Evolutionary conservation across 2,888 invertebrate species (phyloP).

Genomic region (Latrodectus elegans): DNA sequence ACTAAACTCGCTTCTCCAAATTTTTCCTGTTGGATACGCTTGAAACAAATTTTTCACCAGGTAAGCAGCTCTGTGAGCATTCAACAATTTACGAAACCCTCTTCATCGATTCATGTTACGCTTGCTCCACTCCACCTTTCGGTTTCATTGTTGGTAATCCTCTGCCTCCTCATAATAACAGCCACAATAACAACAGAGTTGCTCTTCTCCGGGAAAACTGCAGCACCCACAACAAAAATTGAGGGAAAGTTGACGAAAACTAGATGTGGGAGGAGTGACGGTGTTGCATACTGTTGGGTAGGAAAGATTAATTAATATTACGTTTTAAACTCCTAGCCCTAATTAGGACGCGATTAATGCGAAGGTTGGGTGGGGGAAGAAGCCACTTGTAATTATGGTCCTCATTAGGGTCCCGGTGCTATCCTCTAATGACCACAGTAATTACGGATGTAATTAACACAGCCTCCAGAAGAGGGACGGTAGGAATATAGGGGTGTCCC

Average conservation of each 20-base stretch:
- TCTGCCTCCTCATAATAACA: background rate
- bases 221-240: slow-evolving; percentile 19
- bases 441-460: slow-evolving; percentile 70
- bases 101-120: too few species aligned
- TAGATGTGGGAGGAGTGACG: background rate
- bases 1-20: too few species aligned
- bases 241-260: slow-evolving; percentile 53
- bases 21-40: too few species aligned
- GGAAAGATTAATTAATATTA: slow-evolving; percentile 69
- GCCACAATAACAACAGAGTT: background rate
- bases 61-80: too few species aligned
- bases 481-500: slow-evolving; percentile 8
- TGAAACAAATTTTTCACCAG: too few species aligned
- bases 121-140: background rate
- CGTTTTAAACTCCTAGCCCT: slow-evolving; percentile 68
- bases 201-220: background rate
- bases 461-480: slow-evolving; percentile 17
- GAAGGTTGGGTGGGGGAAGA: slow-evolving; percentile 29
- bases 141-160: background rate
- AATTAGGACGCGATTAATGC: slow-evolving; percentile 69
- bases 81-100: too few species aligned
- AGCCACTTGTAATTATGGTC: slow-evolving; percentile 69
- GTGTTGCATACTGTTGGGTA: background rate
- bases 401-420: slow-evolving; percentile 60
- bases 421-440: slow-evolving; percentile 69